These are phyloP conservation scores for Scaptomyza cyrtandrae DNA, from an alignment of 2,888 invertebrate genomes.

Conservation along the genomic window DNA sequence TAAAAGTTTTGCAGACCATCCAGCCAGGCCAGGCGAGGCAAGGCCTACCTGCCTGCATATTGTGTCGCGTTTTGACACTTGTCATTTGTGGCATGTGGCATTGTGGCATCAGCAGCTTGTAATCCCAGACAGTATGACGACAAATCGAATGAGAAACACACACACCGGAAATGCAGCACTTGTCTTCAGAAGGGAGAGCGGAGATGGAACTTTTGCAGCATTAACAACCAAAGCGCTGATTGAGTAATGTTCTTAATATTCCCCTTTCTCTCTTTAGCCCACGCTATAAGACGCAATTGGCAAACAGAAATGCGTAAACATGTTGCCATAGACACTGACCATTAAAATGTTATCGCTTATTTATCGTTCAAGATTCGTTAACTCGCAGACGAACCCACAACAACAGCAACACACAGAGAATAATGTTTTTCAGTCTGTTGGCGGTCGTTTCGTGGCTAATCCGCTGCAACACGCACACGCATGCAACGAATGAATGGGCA, in stretches of 20 bases:
- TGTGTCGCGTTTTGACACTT: conserved; percentile 69
- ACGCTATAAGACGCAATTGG: neutral
- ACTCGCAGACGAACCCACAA: conserved; percentile 2
- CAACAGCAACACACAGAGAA: neutral
- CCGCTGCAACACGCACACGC: conserved; percentile 43
- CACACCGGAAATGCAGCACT: conserved; percentile 63
- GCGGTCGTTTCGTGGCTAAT: conserved; percentile 51
- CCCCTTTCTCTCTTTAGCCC: neutral
- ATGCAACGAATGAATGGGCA: conserved; percentile 42
- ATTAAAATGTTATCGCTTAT: conserved; percentile 76
- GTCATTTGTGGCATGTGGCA: conserved; percentile 50
- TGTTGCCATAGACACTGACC: conserved; percentile 48
- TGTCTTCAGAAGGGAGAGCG: conserved; percentile 51
- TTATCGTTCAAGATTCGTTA: conserved; percentile 51
- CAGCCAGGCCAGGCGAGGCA: neutral
- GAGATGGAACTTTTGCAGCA: conserved; percentile 26
- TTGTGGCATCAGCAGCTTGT: conserved; percentile 15
- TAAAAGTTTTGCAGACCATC: conserved; percentile 26
- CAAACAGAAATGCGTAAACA: conserved; percentile 41
- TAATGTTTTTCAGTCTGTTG: conserved; percentile 37
- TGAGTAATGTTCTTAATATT: conserved; percentile 56
- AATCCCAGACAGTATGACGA: conserved; percentile 65
- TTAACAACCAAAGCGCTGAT: conserved; percentile 70
- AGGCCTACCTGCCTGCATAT: conserved; percentile 30
- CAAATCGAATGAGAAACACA: conserved; percentile 4